Evolutionary conservation across 1,140 invertebrate genomes (phyloP), one percentile per base, ranked within the genome.

Genomic region (Vanessa tameamea): DNA sequence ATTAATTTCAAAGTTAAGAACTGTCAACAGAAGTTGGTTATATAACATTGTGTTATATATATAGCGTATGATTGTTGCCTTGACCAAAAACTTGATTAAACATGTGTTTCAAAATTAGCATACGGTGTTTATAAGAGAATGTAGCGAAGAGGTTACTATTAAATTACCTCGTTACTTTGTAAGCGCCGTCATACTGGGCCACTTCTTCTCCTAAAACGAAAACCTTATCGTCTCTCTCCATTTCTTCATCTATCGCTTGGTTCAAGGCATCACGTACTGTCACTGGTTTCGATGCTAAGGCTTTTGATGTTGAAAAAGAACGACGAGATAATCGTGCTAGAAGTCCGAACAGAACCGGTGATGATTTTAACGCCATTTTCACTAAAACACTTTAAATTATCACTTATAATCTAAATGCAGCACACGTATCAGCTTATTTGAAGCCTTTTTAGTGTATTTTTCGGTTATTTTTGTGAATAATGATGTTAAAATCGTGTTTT

Each of bases 151-250:
- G 37, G 37, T 43, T 43, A 43, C 37, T 63, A n/a, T 23, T 63
- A 73, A 47, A 55, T 72, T 81, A 93, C 93, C 93, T 92, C 69
- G 92, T 92, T 9, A 98, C 96, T 96, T 99, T 99, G 83, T 99
- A 99, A 26, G 99, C 98, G 72, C 99, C 99, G 89, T 99, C 99
- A 85, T 99, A 99, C 91, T 97, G 95, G n/a, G 98, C 99, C 0
- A 99, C 99, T 94, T 99, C 99, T 93, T 99, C 99, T 48, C 99
- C 99, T 55, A 99, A 82, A 20, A 99, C 84, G 91, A 99, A 99
- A 0, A 99, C 99, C 71, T 95, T 95, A 47, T 99, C 97, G 91
- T 99, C 99, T 73, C 96, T 94, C 85, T 97, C 96, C 95, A 99
- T 97, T 94, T 99, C 99, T 90, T 99, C 99, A 89, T 99, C 98